phyloP scores from a whole-genome alignment of 2,888 invertebrate species.

The Griposia aprilina region DNA sequence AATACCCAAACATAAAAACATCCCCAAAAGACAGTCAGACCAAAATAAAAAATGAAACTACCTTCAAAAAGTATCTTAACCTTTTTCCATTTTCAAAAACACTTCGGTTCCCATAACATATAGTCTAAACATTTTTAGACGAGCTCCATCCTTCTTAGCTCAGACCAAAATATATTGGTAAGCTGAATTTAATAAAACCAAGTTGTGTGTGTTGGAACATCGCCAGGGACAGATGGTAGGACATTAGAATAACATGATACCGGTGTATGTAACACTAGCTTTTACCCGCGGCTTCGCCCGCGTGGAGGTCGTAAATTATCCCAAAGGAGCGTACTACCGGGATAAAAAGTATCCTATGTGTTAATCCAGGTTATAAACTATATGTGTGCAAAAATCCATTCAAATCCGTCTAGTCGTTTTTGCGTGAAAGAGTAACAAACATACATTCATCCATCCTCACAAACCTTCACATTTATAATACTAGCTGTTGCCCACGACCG shows the following conservation, averaged over 20 bases:
- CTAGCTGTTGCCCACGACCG: too few species aligned
- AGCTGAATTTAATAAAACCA: conserved; percentile 64
- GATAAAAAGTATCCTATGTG: too few species aligned
- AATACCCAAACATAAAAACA: neutral
- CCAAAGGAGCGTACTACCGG: too few species aligned
- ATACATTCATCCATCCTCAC: too few species aligned
- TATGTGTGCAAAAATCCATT: too few species aligned
- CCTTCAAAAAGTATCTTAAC: neutral
- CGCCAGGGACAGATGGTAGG: conserved; percentile 52
- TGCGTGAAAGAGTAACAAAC: too few species aligned
- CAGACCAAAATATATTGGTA: conserved; percentile 52
- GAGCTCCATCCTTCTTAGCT: conserved; percentile 24
- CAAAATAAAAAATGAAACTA: conserved; percentile 1
- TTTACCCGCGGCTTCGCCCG: too few species aligned
- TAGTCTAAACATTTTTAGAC: conserved; percentile 45
- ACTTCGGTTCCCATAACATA: conserved; percentile 21
- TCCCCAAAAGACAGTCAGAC: neutral
- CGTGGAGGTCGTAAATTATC: too few species aligned
- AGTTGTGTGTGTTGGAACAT: conserved; percentile 49
- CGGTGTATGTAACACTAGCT: conserved; percentile 25
- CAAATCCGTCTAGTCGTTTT: too few species aligned
- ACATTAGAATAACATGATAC: conserved; percentile 55
- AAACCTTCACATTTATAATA: too few species aligned
- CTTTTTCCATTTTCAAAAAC: conserved; percentile 23
- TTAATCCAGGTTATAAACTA: too few species aligned